A percentile compares a stretch with the other conserved stretches of the same genome.
Conservation (phyloP, 2,797 vertebrate genomes). For the Gallirallus australis region DNA sequence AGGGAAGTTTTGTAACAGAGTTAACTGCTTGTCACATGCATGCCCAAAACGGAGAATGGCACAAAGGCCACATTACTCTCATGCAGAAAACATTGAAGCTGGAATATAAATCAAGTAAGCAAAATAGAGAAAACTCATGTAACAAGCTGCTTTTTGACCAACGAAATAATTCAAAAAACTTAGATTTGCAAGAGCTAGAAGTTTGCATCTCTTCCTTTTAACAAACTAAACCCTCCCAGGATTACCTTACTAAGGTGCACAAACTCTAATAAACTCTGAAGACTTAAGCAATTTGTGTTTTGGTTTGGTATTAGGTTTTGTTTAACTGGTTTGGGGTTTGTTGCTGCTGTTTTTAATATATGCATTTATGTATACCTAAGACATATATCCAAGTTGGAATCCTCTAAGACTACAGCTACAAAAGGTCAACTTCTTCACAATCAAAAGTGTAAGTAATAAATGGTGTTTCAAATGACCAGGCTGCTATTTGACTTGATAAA, state of each 20-base stretch:
- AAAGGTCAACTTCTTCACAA: neutral
- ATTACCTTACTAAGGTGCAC: neutral
- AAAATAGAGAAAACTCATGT: neutral
- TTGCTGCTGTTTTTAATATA: neutral
- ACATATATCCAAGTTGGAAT: neutral
- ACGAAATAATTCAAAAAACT: neutral
- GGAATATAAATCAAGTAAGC: neutral
- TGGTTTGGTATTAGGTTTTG: fast-evolving
- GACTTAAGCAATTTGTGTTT: neutral
- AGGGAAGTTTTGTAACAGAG: neutral
- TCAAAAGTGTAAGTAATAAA: neutral
- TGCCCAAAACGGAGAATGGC: neutral
- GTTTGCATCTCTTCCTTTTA: neutral
- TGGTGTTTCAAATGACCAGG: neutral
- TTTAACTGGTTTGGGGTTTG: neutral
- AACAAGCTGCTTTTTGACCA: neutral
- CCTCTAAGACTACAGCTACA: neutral
- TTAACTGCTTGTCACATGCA: neutral
- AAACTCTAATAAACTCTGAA: neutral
- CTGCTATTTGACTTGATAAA: neutral
- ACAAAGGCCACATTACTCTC: neutral
- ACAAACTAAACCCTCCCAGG: neutral
- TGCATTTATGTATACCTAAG: neutral
- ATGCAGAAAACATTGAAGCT: neutral
- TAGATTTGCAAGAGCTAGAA: neutral